These are phyloP conservation scores for Eupithecia pulchellata DNA, from an alignment of 2,888 invertebrate species.

Conservation along the genomic window DNA sequence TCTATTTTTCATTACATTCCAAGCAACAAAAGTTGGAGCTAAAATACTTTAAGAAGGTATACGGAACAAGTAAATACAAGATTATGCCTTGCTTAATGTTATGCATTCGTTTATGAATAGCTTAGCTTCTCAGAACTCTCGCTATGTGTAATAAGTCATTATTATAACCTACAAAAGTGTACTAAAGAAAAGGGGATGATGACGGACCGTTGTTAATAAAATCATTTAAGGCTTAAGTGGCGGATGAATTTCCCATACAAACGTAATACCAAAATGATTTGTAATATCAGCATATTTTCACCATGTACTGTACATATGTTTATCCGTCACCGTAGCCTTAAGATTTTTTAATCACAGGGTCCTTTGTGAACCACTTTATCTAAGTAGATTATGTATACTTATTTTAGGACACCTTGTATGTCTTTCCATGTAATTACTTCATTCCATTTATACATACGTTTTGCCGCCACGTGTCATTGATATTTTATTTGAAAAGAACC, in stretches of 20 bases:
- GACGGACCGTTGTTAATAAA: neutral
- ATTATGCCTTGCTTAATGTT: neutral
- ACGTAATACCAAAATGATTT: too few relatives aligned
- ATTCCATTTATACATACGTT: too few relatives aligned
- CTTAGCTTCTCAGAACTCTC: neutral
- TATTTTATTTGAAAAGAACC: too few relatives aligned
- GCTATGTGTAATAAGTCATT: neutral
- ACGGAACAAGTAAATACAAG: neutral
- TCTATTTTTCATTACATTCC: constrained; percentile 56
- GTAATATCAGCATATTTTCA: too few relatives aligned
- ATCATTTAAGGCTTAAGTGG: too few relatives aligned
- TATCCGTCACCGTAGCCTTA: too few relatives aligned
- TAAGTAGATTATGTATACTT: too few relatives aligned
- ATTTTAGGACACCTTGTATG: neutral
- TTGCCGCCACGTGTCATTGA: too few relatives aligned
- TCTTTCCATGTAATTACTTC: neutral
- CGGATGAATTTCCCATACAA: too few relatives aligned
- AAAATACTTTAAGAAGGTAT: constrained; percentile 82
- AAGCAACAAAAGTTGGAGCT: constrained; percentile 80
- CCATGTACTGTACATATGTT: too few relatives aligned
- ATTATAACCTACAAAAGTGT: neutral
- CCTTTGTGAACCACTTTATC: neutral
- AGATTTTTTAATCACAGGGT: too few relatives aligned
- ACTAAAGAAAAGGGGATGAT: neutral
- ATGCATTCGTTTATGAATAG: neutral